Evolutionary conservation across 2,888 invertebrate species (phyloP), one percentile per base, ranked within the genome.

Genomic region (Volucella zonaria): DNA sequence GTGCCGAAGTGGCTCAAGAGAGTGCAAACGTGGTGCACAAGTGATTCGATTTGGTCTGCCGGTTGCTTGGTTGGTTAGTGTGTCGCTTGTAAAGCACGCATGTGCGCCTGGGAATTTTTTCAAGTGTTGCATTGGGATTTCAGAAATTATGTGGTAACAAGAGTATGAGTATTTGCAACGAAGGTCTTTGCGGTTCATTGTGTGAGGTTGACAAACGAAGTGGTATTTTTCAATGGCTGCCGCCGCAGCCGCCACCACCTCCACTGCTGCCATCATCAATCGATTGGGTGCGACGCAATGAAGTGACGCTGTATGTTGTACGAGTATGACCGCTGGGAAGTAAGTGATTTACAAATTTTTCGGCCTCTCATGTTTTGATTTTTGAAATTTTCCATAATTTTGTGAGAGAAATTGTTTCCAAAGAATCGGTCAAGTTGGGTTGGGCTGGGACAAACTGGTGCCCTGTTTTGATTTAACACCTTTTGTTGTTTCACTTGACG

Each of bases 51-150:
- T 31, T 31, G 31, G 54, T 45, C 31, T 54, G 1, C 12, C 11
- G 8, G 31, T 12, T 47, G 23, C 14, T 58, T 31, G 14, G 49
- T 40, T 52, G 14, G n/a, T 15, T 54, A 18, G 49, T 45, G 45
- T 56, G 61, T 66, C 70, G 59, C 23, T 38, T 64, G 31, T 6
- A 31, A 31, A 31, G 45, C 52, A 83, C 83, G 83, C 83, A 83
- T 83, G 71, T 43, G 83, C 70, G 75, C 80, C 64, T 83, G 83
- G 75, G 79, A 83, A 79, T 71, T 76, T 71, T 58, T 66, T 45
- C 11, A 68, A 82, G 15, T 61, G 31, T 45, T 79, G 70, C 79
- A 56, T 31, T 79, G 75, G 70, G 79, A 75, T 43, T 77, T 51
- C 47, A 45, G 61, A 23, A 43, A 56, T 61, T 43, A 14, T n/a